phyloP scores from a whole-genome alignment of 2,888 invertebrate species.

The Chelonus formosanus region DNA sequence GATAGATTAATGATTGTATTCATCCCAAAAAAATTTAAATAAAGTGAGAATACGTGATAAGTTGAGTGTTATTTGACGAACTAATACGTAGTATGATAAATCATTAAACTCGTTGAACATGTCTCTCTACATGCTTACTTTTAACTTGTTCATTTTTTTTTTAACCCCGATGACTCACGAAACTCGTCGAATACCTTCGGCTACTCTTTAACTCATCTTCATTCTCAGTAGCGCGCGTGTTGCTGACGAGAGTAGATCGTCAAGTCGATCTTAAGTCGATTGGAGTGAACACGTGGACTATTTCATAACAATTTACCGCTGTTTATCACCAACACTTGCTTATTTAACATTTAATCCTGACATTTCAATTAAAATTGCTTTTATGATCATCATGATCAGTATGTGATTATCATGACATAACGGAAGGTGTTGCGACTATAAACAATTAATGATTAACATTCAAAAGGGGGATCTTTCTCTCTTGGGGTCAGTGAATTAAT shows the following conservation, averaged over 20 bases:
- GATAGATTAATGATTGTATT: slow-evolving; percentile 9
- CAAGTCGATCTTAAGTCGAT: slow-evolving; percentile 26
- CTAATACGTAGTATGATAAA: slow-evolving; percentile 11
- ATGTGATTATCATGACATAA: neutral
- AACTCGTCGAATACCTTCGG: slow-evolving; percentile 29
- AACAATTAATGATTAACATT: slow-evolving; percentile 11
- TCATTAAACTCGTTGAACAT: slow-evolving; percentile 26
- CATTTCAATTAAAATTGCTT: too few species aligned
- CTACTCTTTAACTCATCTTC: slow-evolving; percentile 23
- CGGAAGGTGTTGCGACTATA: slow-evolving; percentile 15
- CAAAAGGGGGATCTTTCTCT: slow-evolving; percentile 14
- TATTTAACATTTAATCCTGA: too few species aligned
- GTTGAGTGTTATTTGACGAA: slow-evolving; percentile 5
- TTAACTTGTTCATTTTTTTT: slow-evolving; percentile 21
- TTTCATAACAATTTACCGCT: too few species aligned
- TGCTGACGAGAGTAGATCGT: slow-evolving; percentile 41
- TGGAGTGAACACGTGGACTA: slow-evolving; percentile 37
- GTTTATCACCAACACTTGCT: too few species aligned
- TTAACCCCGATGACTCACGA: slow-evolving; percentile 33
- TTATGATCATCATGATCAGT: too few species aligned
- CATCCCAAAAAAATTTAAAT: slow-evolving; percentile 22
- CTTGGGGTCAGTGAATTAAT: slow-evolving; percentile 29
- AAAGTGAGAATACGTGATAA: slow-evolving; percentile 14
- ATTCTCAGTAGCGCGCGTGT: slow-evolving; percentile 49
- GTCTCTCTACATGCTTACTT: slow-evolving; percentile 21